Evolutionary conservation across 2,113 vertebrate species (phyloP), one percentile per base, ranked within the genome.

Genomic region (Melanostigma gelatinosum): DNA sequence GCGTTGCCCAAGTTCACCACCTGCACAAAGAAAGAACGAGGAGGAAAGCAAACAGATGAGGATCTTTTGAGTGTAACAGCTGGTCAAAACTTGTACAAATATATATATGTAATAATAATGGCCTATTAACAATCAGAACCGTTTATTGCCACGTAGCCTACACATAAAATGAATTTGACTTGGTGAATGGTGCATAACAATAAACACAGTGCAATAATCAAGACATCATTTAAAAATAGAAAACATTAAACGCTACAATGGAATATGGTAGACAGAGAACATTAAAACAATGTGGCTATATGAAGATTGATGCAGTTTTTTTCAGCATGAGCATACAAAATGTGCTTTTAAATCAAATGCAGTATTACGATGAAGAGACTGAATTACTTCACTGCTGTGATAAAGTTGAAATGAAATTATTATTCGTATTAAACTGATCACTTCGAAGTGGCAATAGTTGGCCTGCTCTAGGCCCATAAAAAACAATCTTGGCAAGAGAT

Each of bases 1-100:
- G 95, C 91, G 71, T 93, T 93, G 29, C 97, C 96, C 66, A 97
- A 90, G 83, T 94, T 96, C 93, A 96, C 97, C 73, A 99, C 98
- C 98, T 99, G 74, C 8, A 27, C 55, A 11, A 1, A 62, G 20
- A 24, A 13, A 40, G 5, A 3, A 13, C 4, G 34, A 64, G 36
- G 61, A n/a, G 44, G 4, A 16, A 1, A 13, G 55, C 48, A 24
- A 50, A 50, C 46, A 50, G 16, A 16, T 8, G 54, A 27, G 9
- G 54, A 55, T 50, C 5, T 20, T 22, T 7, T 15, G 27, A 60
- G 57, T 29, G 29, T 9, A 38, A 12, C 20, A 40, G 13, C 4
- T 10, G 34, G 9, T 38, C 32, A 12, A 24, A 27, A 55, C n/a
- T 5, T 8, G 6, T 22, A 22, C 15, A 61, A 27, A 29, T 34